These are phyloP conservation scores for Platichthys stellatus DNA, from an alignment of 2,113 vertebrate genomes.

Conservation along the genomic window DNA sequence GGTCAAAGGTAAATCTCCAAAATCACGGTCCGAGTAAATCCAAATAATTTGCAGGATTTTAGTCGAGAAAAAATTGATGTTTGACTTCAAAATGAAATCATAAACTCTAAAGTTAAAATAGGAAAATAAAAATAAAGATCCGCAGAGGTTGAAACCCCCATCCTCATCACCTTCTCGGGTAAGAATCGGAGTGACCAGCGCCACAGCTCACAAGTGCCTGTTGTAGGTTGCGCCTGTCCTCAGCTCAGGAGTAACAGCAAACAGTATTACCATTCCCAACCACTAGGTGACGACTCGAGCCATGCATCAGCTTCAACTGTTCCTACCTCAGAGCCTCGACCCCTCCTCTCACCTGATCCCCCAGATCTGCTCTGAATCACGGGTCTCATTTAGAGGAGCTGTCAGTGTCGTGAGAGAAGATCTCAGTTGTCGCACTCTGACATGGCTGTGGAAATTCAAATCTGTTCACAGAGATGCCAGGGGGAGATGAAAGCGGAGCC, in stretches of 20 bases:
- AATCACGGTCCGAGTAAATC: conserved; percentile 6
- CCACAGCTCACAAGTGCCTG: conserved; percentile 27
- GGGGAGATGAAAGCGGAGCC: not conserved
- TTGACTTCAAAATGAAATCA: conserved; percentile 14
- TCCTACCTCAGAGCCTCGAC: not conserved
- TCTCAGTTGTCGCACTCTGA: not conserved
- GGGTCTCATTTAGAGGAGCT: not conserved
- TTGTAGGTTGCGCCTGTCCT: conserved; percentile 31
- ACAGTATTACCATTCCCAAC: conserved; percentile 15
- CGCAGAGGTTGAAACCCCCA: conserved; percentile 18
- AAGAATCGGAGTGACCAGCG: conserved; percentile 53
- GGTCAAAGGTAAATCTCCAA: conserved; percentile 2
- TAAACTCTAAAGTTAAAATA: conserved; percentile 3
- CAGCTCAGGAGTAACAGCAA: not conserved
- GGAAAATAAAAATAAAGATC: conserved; percentile 11
- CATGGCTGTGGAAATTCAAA: not conserved
- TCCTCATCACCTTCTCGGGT: conserved; percentile 21
- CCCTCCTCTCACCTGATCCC: not conserved
- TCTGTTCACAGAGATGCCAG: not conserved
- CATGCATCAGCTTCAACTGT: not conserved
- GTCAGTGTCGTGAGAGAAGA: not conserved
- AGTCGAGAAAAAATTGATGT: not conserved
- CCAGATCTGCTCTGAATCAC: not conserved
- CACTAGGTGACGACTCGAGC: conserved; percentile 59
- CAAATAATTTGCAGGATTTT: not conserved